These are phyloP conservation scores for Nemopilema nomurai DNA, from an alignment of 30 jellyfish, hydroid and myxozoan species.

Conservation along the genomic window DNA sequence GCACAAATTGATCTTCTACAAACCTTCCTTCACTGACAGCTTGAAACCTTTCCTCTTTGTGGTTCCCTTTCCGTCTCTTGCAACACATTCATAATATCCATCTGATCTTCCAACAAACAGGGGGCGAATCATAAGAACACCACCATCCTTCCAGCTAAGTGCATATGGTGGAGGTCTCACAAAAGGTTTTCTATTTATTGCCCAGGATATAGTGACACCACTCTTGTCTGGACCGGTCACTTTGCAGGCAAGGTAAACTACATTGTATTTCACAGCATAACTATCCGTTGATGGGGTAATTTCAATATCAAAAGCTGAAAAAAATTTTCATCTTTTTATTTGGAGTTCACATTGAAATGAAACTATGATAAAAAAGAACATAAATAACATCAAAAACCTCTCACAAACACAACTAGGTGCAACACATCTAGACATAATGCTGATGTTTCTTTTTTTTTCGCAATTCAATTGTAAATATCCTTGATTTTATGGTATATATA, in stretches of 20 bases:
- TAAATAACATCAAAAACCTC: too few relatives aligned
- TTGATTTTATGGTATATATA: too few relatives aligned
- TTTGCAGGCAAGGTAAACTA: conserved; percentile 58
- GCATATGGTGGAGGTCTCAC: conserved; percentile 55
- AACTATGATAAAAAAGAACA: too few relatives aligned
- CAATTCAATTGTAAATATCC: too few relatives aligned
- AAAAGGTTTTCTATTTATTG: conserved; percentile 26
- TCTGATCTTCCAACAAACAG: conserved; percentile 70
- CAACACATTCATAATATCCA: conserved; percentile 76
- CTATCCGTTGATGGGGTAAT: conserved; percentile 45
- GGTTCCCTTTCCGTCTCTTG: conserved; percentile 30
- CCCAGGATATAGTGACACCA: conserved; percentile 25
- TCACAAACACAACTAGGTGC: too few relatives aligned
- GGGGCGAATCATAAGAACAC: conserved; percentile 70
- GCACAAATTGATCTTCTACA: conserved; percentile 1
- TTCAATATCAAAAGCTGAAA: conserved; percentile 53
- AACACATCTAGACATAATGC: too few relatives aligned
- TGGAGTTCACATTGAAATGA: too few relatives aligned
- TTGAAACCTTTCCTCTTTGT: conserved; percentile 55
- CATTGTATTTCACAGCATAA: conserved; percentile 54
- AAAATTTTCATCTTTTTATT: neutral
- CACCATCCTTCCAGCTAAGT: conserved; percentile 45
- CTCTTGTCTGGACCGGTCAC: conserved; percentile 49
- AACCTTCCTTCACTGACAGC: conserved; percentile 67
- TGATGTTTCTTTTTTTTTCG: too few relatives aligned